Base-by-base conservation (phyloP, 2,113 vertebrate genomes). In the Gadus chalcogrammus region DNA sequence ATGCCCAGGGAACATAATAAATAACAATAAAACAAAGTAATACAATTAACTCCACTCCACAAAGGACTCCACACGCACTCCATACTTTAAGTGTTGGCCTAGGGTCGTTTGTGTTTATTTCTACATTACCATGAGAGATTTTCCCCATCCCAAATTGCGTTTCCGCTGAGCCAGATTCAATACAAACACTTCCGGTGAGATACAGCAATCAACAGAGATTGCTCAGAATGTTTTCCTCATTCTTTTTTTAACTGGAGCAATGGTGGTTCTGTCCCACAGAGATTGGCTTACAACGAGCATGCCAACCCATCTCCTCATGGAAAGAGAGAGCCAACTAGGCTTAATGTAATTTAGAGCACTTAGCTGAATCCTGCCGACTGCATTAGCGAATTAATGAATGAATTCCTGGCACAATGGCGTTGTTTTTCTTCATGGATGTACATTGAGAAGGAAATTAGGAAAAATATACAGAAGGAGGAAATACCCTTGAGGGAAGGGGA, bases 271-370 rank as follows among this genome's bases (percentile, higher is more conserved):
- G 79, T 88, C 79, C 81, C 80, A 85, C 68, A 80, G 77, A 80
- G 82, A 88, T 80, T 83, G 81, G 86, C 84, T 86, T 86, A 86
- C 79, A 81, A 69, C 31, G n/a, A 81, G 62, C 53, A 74, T 78
- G 80, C 78, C 82, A 76, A 79, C 68, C 73, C 72, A 64, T 74
- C 65, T 76, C 78, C 68, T 52, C 42, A 11, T 42, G 1, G 63
- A 48, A 68, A 61, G 55, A 67, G 55, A 59, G 52, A 74, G 73
- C 66, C 65, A 71, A 38, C 60, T 13, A 22, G 71, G 56, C 20
- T 52, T 48, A 48, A 27, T 76, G 74, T 79, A 70, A 69, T 78
- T 71, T 75, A 70, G 38, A 5, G 22, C 22, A 53, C 64, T 35
- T 18, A 38, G 16, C 53, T 55, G 53, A 16, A 55, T 55, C 53